phyloP scores from a whole-genome alignment of 2,888 invertebrate genomes.

The Deilephila elpenor region DNA sequence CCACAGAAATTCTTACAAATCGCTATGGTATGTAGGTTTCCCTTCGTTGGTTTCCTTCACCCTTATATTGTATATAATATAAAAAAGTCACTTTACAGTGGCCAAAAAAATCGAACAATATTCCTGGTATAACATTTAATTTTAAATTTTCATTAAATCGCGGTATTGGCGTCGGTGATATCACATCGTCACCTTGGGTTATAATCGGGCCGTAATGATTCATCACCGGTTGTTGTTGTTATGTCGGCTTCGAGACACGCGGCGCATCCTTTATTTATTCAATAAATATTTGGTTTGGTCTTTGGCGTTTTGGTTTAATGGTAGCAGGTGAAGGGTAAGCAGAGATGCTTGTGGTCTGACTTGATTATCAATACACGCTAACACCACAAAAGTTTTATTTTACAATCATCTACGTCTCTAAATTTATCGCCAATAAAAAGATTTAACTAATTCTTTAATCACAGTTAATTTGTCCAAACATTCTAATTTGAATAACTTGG shows the following conservation, averaged over 20 bases:
- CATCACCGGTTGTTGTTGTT: not conserved
- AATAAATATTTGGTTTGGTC: not conserved
- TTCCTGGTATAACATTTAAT: not conserved
- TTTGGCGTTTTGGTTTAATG: no score
- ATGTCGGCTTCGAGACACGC: not conserved
- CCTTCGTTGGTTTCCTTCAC: not conserved
- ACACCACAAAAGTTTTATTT: not conserved
- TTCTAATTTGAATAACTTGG: not conserved
- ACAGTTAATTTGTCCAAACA: not conserved
- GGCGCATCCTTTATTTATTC: slow-evolving; percentile 4
- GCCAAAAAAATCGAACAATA: no score
- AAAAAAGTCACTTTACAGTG: no score
- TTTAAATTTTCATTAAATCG: slow-evolving; percentile 1
- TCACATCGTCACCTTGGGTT: slow-evolving; percentile 8
- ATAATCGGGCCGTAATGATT: slow-evolving; percentile 1
- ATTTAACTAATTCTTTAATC: no score
- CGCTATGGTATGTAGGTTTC: not conserved
- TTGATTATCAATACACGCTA: not conserved
- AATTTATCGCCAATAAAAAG: no score
- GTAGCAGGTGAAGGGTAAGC: no score
- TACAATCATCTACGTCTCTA: not conserved
- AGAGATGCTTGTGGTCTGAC: no score
- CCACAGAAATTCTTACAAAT: not conserved
- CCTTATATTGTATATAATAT: no score
- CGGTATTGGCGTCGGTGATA: not conserved